These are phyloP conservation scores for Cyphomyrmex costatus DNA, from an alignment of 1,140 invertebrate genomes.

Conservation along the genomic window DNA sequence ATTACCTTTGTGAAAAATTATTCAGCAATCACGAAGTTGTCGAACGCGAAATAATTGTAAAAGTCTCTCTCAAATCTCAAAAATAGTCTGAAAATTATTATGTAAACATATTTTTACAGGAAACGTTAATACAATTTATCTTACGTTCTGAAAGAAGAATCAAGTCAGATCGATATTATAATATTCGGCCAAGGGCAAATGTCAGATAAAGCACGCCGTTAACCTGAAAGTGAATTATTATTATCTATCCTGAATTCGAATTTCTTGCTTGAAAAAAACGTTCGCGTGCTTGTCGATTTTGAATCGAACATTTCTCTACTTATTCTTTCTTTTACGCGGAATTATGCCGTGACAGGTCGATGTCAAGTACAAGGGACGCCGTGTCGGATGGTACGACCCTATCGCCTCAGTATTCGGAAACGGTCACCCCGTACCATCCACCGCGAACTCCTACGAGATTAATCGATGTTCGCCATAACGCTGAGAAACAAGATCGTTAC, in stretches of 20 bases:
- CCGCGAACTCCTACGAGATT: constrained; percentile 32
- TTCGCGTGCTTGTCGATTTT: constrained; percentile 56
- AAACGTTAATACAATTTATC: neutral
- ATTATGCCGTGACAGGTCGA: constrained; percentile 70
- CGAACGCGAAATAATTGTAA: neutral
- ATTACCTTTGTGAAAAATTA: constrained; percentile 7
- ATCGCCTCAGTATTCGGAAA: constrained; percentile 32
- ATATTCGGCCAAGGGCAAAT: constrained; percentile 12
- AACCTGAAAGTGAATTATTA: constrained; percentile 47
- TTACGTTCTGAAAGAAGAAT: neutral
- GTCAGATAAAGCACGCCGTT: neutral
- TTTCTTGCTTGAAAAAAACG: neutral
- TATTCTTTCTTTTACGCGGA: constrained; percentile 23
- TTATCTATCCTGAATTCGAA: constrained; percentile 9
- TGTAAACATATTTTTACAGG: neutral
- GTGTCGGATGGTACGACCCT: constrained; percentile 63
- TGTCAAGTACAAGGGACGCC: constrained; percentile 58
- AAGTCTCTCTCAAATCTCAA: neutral
- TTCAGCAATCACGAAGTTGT: constrained; percentile 19
- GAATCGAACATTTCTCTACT: constrained; percentile 31
- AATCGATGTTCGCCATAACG: constrained; percentile 53
- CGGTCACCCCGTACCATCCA: constrained; percentile 58
- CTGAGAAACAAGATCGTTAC: constrained; percentile 6
- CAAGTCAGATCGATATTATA: constrained; percentile 6
- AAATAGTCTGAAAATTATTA: neutral